A percentile compares a stretch with the other conserved stretches of the same genome.
These are phyloP conservation scores for Hippopotamus amphibius DNA, from an alignment of 2,113 vertebrate genomes.

Conservation along the genomic window DNA sequence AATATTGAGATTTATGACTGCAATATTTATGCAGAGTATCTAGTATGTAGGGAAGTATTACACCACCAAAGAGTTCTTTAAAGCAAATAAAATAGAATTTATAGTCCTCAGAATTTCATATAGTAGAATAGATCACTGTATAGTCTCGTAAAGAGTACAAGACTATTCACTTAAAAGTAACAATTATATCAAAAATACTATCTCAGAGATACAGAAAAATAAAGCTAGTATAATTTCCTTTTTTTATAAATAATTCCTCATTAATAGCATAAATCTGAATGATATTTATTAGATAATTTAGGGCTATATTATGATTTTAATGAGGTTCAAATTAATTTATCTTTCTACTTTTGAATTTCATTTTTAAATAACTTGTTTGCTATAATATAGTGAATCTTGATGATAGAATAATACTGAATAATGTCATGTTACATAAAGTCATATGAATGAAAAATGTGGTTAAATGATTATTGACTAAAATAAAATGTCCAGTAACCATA, in stretches of 20 bases:
- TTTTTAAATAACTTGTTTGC: slow-evolving; percentile 20
- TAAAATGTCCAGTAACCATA: slow-evolving; percentile 1
- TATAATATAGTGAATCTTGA: not conserved
- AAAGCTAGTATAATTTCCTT: not conserved
- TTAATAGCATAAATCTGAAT: not conserved
- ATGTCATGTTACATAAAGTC: not conserved
- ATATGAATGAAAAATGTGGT: not conserved
- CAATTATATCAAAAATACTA: slow-evolving; percentile 65
- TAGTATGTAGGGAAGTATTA: not conserved
- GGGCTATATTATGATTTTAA: not conserved
- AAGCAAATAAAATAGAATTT: slow-evolving; percentile 6
- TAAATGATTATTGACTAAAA: not conserved
- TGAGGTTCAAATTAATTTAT: not conserved
- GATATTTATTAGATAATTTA: not conserved
- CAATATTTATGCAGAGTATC: slow-evolving; percentile 33
- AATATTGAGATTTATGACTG: not conserved
- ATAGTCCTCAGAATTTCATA: slow-evolving; percentile 23
- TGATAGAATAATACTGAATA: not conserved
- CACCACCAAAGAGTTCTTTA: not conserved
- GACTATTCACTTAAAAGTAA: slow-evolving; percentile 72
- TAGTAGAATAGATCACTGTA: slow-evolving; percentile 23
- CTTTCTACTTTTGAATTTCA: not conserved
- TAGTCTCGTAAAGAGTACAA: slow-evolving; percentile 45
- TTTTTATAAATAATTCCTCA: not conserved
- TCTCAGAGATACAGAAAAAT: slow-evolving; percentile 76